Conservation (phyloP, 2,888 invertebrate species). For the Flexamia atlantica region DNA sequence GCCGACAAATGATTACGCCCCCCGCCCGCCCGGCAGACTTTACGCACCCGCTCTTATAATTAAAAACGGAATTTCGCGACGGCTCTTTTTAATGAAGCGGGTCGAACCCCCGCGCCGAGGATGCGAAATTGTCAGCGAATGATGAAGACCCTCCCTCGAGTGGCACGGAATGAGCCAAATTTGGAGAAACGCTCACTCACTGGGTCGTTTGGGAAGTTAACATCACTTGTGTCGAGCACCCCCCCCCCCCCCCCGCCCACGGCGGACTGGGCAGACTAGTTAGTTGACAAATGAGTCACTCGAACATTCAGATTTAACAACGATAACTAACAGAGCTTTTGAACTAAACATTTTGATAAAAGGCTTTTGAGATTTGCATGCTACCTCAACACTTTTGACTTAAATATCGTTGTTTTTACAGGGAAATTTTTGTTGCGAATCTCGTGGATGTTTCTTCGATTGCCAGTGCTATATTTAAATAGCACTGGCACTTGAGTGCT, state of each 20-base stretch:
- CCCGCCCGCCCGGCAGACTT: background rate
- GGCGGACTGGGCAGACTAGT: background rate
- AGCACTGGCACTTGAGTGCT: too few relatives aligned
- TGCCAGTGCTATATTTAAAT: too few relatives aligned
- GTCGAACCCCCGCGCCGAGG: conserved; percentile 37
- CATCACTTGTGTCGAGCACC: conserved; percentile 39
- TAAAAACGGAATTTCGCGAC: conserved; percentile 52
- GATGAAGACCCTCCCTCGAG: conserved; percentile 44
- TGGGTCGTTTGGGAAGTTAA: conserved; percentile 50
- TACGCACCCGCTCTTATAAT: conserved; percentile 39
- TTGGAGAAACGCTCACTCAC: conserved; percentile 46
- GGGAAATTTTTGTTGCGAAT: too few relatives aligned
- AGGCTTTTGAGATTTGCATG: too few relatives aligned
- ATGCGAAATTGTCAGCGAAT: conserved; percentile 37
- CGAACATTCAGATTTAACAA: too few relatives aligned
- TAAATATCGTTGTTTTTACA: too few relatives aligned
- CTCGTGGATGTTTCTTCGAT: too few relatives aligned
- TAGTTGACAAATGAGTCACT: conserved; percentile 3
- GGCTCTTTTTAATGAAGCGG: conserved; percentile 57
- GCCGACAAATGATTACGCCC: conserved; percentile 47
- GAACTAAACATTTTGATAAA: too few relatives aligned
- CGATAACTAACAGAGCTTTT: too few relatives aligned
- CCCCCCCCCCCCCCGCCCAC: background rate
- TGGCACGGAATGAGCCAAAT: conserved; percentile 55
- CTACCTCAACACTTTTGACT: too few relatives aligned